A percentile compares a stretch with the other conserved stretches of the same genome.
Evolutionary conservation across 1,140 invertebrate species (phyloP).

Genomic region (Acromyrmex charruanus): DNA sequence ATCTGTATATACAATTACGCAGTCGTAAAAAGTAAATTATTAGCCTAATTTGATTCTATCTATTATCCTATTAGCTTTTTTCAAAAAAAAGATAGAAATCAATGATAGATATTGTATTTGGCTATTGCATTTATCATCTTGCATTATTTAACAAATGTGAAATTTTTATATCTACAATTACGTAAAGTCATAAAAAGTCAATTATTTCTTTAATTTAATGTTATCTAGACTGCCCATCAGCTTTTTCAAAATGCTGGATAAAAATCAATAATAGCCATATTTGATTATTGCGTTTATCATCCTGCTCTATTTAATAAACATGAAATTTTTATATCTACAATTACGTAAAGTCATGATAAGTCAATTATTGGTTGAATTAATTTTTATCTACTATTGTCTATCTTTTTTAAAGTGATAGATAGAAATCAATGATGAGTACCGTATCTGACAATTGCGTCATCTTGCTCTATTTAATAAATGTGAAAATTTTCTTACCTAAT

Average conservation of each 20-base stretch:
- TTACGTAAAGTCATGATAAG: background rate
- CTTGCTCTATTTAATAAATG: slow-evolving; percentile 15
- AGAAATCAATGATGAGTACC: background rate
- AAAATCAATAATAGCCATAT: background rate
- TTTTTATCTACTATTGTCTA: background rate
- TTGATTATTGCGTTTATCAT: background rate
- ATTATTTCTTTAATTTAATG: background rate
- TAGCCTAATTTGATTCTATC: background rate
- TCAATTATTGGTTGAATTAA: background rate
- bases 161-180: slow-evolving; percentile 32
- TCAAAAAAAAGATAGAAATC: background rate
- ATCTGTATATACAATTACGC: background rate
- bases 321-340: slow-evolving; percentile 33
- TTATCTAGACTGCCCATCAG: background rate
- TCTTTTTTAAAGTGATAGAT: background rate
- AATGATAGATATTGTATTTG: background rate
- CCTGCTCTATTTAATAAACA: background rate
- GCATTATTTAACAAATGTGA: slow-evolving; percentile 14
- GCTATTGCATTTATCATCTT: background rate
- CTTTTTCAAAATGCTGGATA: background rate
- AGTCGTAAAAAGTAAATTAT: background rate
- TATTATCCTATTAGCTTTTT: background rate
- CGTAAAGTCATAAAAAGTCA: background rate
- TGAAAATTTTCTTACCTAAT: slow-evolving; percentile 41
- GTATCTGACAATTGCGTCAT: background rate